phyloP scores from a whole-genome alignment of 1,140 invertebrate genomes.

The Drosophila funebris region DNA sequence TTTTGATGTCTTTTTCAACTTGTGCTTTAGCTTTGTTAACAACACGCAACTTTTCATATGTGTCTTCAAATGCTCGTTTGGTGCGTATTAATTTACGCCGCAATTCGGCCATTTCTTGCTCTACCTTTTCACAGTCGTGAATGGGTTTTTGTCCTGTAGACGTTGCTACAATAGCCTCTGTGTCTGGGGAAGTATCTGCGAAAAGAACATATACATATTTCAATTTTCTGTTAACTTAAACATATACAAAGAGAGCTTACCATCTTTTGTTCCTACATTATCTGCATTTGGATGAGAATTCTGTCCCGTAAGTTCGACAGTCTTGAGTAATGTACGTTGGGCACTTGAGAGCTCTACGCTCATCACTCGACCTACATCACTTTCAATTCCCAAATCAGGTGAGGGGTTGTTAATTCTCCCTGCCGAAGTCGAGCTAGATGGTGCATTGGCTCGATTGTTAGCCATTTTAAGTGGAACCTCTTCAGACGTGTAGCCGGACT shows the following conservation, averaged over 20 bases:
- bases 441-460: neutral
- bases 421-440: conserved; percentile 30
- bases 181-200: conserved; percentile 46
- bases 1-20: conserved; percentile 86
- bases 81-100: conserved; percentile 84
- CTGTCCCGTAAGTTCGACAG: conserved; percentile 56
- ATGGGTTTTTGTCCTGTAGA: neutral
- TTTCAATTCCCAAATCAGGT: conserved; percentile 90
- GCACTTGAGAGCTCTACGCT: conserved; percentile 84
- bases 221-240: neutral
- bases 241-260: conserved; percentile 21
- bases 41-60: conserved; percentile 84
- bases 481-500: conserved; percentile 80
- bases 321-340: conserved; percentile 65
- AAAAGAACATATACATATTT: neutral
- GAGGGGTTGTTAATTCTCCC: conserved; percentile 85
- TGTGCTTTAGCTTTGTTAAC: conserved; percentile 86
- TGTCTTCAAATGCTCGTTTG: conserved; percentile 85
- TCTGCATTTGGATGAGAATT: neutral
- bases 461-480: conserved; percentile 56
- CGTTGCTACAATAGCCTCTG: conserved; percentile 4
- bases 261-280: conserved; percentile 37
- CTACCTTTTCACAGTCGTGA: conserved; percentile 84
- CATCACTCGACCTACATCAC: conserved; percentile 86
- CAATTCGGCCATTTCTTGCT: conserved; percentile 85